Evolutionary conservation across 2,113 vertebrate species (phyloP).

Genomic region (Vanacampus margaritifer): DNA sequence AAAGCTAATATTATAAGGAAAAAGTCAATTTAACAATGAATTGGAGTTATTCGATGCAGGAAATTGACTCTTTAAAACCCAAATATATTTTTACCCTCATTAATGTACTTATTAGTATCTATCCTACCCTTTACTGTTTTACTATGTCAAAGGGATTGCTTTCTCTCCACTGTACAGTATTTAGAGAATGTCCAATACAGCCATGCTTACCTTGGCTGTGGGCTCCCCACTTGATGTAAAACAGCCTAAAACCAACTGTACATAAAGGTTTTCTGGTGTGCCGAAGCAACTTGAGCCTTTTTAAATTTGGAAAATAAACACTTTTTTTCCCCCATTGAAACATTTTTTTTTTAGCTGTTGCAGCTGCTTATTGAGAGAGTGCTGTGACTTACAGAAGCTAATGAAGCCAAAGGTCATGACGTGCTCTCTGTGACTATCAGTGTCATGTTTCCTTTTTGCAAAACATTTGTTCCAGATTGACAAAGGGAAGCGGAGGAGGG

Average conservation of each 20-base stretch:
- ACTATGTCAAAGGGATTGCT: no score
- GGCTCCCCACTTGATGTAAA: neutral
- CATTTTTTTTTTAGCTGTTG: neutral
- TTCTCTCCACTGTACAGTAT: no score
- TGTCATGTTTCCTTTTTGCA: conserved; percentile 1
- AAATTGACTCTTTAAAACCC: no score
- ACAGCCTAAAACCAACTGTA: neutral
- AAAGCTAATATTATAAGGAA: no score
- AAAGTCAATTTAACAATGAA: no score
- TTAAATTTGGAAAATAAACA: neutral
- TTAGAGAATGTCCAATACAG: neutral
- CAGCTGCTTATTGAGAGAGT: neutral
- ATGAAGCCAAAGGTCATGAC: conserved; percentile 4
- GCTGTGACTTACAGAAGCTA: neutral
- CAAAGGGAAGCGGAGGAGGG: neutral
- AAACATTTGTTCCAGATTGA: neutral
- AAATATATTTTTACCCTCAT: no score
- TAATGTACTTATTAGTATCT: no score
- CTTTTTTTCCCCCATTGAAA: neutral
- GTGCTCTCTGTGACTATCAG: conserved; percentile 4
- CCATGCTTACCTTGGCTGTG: neutral
- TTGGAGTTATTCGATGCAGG: no score
- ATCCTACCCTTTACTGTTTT: no score
- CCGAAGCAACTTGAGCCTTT: neutral
- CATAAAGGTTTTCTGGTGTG: neutral